Evolutionary conservation across 2,888 invertebrate species (phyloP).

Genomic region (Nomada ruficornis): DNA sequence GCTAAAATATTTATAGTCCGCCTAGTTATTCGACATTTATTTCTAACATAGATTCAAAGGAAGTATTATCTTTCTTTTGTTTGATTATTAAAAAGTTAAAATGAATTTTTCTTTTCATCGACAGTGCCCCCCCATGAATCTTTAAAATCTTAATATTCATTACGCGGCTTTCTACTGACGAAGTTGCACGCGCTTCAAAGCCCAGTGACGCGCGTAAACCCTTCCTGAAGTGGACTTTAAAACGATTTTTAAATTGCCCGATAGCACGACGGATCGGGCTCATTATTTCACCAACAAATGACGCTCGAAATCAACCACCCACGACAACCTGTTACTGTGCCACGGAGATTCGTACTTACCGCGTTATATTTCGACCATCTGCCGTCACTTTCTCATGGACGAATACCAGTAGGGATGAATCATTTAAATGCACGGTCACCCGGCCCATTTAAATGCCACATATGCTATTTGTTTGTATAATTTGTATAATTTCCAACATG

Average conservation of each 20-base stretch:
- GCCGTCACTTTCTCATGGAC: conserved; percentile 81
- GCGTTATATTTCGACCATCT: conserved; percentile 77
- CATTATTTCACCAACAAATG: conserved; percentile 74
- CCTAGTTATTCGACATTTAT: too few relatives aligned
- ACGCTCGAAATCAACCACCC: conserved; percentile 64
- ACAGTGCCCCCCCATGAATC: too few relatives aligned
- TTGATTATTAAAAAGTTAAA: too few relatives aligned
- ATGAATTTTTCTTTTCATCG: too few relatives aligned
- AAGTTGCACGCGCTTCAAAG: too few relatives aligned
- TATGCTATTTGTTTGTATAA: conserved; percentile 79
- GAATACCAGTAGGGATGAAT: conserved; percentile 69
- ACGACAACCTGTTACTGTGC: conserved; percentile 77
- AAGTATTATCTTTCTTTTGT: too few relatives aligned
- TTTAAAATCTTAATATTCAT: too few relatives aligned
- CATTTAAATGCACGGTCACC: conserved; percentile 71
- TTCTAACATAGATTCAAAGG: too few relatives aligned
- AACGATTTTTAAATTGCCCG: conserved; percentile 14
- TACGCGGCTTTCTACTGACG: too few relatives aligned
- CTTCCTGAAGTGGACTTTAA: neutral
- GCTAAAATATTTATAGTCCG: too few relatives aligned
- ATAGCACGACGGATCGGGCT: neutral
- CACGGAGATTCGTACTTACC: conserved; percentile 75
- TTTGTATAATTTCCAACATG: conserved; percentile 14
- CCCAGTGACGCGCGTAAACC: neutral
- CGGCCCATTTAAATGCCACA: conserved; percentile 78